These are phyloP conservation scores for Bombus difficillimus DNA, from an alignment of 1,140 invertebrate genomes.

Conservation along the genomic window DNA sequence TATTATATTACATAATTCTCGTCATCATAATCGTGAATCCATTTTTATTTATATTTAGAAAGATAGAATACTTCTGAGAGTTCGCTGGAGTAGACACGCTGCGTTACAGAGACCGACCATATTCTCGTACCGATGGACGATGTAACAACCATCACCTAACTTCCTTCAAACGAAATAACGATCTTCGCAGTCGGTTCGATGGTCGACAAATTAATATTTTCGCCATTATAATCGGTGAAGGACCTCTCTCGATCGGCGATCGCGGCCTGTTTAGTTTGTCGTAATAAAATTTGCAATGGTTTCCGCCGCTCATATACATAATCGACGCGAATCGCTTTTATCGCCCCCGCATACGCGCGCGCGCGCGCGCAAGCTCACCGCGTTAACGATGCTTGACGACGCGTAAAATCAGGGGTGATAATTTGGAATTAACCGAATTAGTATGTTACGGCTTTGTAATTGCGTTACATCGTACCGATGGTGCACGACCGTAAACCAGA, in stretches of 20 bases:
- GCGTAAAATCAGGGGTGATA: constrained; percentile 67
- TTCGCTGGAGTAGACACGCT: too few relatives aligned
- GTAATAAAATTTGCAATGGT: constrained; percentile 58
- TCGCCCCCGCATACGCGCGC: neutral
- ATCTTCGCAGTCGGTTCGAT: neutral
- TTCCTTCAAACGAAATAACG: neutral
- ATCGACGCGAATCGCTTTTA: constrained; percentile 58
- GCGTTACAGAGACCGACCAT: too few relatives aligned
- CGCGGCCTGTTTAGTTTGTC: constrained; percentile 30
- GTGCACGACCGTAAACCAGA: constrained; percentile 29
- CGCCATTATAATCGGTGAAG: constrained; percentile 2
- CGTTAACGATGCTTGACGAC: constrained; percentile 52
- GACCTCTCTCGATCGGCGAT: neutral
- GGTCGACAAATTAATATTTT: constrained; percentile 17
- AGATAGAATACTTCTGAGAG: too few relatives aligned
- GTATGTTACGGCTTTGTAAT: constrained; percentile 54
- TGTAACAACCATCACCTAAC: too few relatives aligned
- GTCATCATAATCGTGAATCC: too few relatives aligned
- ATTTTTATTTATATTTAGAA: too few relatives aligned
- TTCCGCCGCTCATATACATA: constrained; percentile 53
- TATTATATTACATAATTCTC: too few relatives aligned
- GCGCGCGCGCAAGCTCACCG: neutral
- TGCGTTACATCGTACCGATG: constrained; percentile 32
- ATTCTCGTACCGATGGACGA: too few relatives aligned
- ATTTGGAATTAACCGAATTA: constrained; percentile 67